phyloP scores from a whole-genome alignment of 2,113 vertebrate species.

The Thalassarche chlororhynchos region DNA sequence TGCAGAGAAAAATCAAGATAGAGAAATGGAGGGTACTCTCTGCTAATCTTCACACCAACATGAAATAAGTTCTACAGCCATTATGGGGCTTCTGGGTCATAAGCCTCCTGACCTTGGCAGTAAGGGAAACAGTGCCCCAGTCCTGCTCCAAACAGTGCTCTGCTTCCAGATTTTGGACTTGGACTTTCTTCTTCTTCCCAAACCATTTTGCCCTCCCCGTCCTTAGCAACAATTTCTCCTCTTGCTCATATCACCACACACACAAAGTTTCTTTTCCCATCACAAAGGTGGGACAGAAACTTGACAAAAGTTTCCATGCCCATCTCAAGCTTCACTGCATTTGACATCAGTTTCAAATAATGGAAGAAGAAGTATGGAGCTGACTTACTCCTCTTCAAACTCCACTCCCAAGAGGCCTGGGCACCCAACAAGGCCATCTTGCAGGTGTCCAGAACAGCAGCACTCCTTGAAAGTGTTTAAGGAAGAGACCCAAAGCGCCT shows the following conservation, averaged over 20 bases:
- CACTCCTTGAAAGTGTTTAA: not conserved
- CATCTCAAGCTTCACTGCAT: not conserved
- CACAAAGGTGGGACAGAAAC: not conserved
- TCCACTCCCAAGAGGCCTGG: not conserved
- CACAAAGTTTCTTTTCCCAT: not conserved
- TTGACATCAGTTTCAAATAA: not conserved
- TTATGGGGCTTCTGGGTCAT: not conserved
- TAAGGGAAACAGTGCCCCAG: not conserved
- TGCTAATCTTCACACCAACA: not conserved
- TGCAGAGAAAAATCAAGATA: not conserved
- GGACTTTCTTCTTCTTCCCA: not conserved
- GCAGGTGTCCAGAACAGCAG: not conserved
- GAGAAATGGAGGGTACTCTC: not conserved
- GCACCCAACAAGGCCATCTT: not conserved
- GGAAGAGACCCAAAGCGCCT: not conserved
- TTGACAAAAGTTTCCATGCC: not conserved
- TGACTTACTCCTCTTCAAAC: not conserved
- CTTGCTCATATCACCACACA: not conserved
- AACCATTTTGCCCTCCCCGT: not conserved
- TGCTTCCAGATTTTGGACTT: not conserved
- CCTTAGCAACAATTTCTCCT: not conserved
- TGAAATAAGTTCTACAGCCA: not conserved
- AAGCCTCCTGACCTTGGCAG: accelerated
- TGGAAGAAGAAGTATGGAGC: not conserved
- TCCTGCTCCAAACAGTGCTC: not conserved